phyloP scores from a whole-genome alignment of 2,888 invertebrate genomes.

The Tetragonula carbonaria region DNA sequence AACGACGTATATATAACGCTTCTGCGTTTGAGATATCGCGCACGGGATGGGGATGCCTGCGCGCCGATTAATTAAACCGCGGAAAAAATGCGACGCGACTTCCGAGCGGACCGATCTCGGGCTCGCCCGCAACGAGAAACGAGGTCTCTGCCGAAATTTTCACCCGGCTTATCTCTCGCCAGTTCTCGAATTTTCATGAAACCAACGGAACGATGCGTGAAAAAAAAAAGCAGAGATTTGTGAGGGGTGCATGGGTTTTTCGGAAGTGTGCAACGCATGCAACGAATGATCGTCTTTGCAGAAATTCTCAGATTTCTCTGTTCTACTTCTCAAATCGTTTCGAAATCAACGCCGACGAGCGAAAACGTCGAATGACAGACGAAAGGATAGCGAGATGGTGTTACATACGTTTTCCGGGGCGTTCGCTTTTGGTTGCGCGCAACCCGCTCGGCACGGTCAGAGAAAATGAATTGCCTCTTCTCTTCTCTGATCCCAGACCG shows the following conservation, averaged over 20 bases:
- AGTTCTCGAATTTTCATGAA: background rate
- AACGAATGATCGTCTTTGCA: too few species aligned
- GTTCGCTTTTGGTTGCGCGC: background rate
- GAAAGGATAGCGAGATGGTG: constrained; percentile 17
- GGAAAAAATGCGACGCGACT: constrained; percentile 62
- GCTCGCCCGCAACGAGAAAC: constrained; percentile 12
- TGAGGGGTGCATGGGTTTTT: too few species aligned
- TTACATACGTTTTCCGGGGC: background rate
- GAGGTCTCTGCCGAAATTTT: constrained; percentile 20
- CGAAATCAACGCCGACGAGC: background rate
- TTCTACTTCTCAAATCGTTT: too few species aligned
- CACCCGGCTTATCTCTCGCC: background rate
- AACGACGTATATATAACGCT: constrained; percentile 55
- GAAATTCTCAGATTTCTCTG: too few species aligned
- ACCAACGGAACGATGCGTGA: background rate
- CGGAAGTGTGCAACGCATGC: too few species aligned
- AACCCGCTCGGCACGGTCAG: background rate
- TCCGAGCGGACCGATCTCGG: constrained; percentile 35
- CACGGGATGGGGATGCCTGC: constrained; percentile 49
- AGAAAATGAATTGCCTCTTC: constrained; percentile 6
- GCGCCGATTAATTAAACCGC: constrained; percentile 73
- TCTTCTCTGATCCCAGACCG: background rate
- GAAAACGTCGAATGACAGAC: constrained; percentile 27
- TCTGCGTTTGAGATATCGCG: constrained; percentile 61
- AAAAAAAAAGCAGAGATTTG: background rate